Evolutionary conservation across 2,113 vertebrate genomes (phyloP).

Genomic region (Bos javanicus): DNA sequence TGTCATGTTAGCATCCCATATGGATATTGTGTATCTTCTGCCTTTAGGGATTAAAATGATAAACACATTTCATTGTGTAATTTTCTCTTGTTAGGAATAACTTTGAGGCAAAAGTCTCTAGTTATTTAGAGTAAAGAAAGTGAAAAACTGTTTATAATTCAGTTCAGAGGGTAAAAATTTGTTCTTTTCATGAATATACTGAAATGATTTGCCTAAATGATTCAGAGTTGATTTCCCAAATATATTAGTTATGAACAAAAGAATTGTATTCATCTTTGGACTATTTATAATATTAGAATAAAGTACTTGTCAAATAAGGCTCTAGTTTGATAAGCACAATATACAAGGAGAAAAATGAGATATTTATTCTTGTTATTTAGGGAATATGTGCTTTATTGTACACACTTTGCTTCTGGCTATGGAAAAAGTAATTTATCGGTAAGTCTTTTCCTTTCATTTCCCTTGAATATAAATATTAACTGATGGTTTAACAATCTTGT

Average conservation of each 20-base stretch:
- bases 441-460: constrained; percentile 32
- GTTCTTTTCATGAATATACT: background rate
- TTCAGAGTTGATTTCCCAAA: constrained; percentile 55
- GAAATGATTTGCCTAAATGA: constrained; percentile 58
- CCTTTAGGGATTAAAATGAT: constrained; percentile 27
- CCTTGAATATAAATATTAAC: constrained; percentile 62
- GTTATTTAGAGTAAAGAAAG: constrained; percentile 39
- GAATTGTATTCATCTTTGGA: constrained; percentile 28
- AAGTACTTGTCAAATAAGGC: constrained; percentile 22
- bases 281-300: constrained; percentile 38
- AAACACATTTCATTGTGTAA: constrained; percentile 20
- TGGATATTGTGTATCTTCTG: background rate
- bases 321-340: constrained; percentile 36
- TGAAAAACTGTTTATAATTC: constrained; percentile 43
- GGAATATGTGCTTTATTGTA: constrained; percentile 26
- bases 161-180: constrained; percentile 41
- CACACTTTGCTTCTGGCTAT: constrained; percentile 21
- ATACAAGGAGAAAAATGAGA: constrained; percentile 16
- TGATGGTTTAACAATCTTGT: constrained; percentile 39
- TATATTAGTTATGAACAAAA: constrained; percentile 47
- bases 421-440: constrained; percentile 52
- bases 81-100: constrained; percentile 44
- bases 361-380: constrained; percentile 55
- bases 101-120: constrained; percentile 34
- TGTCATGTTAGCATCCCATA: background rate